Evolutionary conservation across 2,888 invertebrate genomes (phyloP).

Genomic region (Drosophila meridionalis): DNA sequence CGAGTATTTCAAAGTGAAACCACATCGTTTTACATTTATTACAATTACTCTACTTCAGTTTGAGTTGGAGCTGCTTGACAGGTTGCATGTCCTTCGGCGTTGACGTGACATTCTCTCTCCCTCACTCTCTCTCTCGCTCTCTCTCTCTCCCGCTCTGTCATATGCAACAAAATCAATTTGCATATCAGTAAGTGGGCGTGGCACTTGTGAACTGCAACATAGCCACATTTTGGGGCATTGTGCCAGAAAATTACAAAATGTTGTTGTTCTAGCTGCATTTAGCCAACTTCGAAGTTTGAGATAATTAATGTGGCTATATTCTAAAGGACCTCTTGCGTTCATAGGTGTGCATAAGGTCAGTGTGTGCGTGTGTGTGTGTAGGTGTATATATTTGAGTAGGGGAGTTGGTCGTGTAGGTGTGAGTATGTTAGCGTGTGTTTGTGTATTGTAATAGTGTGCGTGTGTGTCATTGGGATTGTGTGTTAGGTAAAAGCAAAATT

Average conservation of each 20-base stretch:
- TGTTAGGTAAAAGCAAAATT: slow-evolving; percentile 26
- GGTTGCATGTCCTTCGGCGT: slow-evolving; percentile 66
- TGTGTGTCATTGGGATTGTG: not conserved
- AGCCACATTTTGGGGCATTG: slow-evolving; percentile 44
- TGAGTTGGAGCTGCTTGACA: slow-evolving; percentile 3
- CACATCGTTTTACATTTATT: slow-evolving; percentile 8
- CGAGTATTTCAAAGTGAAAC: not conserved
- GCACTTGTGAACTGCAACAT: slow-evolving; percentile 14
- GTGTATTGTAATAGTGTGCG: not conserved
- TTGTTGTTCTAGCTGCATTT: slow-evolving; percentile 53
- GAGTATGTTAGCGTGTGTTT: not conserved
- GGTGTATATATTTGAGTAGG: not conserved
- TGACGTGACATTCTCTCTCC: slow-evolving; percentile 38
- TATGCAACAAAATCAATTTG: slow-evolving; percentile 57
- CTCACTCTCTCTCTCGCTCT: slow-evolving; percentile 10
- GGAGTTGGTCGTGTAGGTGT: not conserved
- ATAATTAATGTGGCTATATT: slow-evolving; percentile 60
- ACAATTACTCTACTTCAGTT: slow-evolving; percentile 20
- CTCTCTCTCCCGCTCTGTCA: slow-evolving; percentile 16
- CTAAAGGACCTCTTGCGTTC: slow-evolving; percentile 20
- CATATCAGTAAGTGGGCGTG: slow-evolving; percentile 55
- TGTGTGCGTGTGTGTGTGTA: not conserved
- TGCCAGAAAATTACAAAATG: slow-evolving; percentile 56
- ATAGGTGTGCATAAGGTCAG: not conserved
- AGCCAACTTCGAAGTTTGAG: slow-evolving; percentile 27